Conservation (phyloP, 2,888 invertebrate genomes). For the Eupeodes luniger region DNA sequence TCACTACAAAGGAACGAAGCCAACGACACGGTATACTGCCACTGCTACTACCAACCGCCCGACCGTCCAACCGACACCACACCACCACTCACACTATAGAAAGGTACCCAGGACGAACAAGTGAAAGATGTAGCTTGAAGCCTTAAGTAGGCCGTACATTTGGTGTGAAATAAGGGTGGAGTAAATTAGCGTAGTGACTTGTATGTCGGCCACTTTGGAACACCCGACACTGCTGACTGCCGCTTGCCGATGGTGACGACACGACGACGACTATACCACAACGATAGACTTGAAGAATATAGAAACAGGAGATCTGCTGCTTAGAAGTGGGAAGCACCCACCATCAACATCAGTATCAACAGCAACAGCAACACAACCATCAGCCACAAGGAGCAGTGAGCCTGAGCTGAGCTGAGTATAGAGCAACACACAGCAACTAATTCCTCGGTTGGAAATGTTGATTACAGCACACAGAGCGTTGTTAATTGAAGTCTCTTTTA, state of each 20-base stretch:
- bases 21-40: slow-evolving; percentile 2
- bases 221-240: slow-evolving; percentile 43
- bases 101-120: slow-evolving; percentile 1
- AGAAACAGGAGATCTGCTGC: slow-evolving; percentile 17
- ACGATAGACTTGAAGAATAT: not conserved
- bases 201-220: slow-evolving; percentile 68
- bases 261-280: not conserved
- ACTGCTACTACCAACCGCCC: not conserved
- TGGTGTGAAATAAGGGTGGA: slow-evolving; percentile 34
- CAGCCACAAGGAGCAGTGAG: not conserved
- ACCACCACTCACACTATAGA: slow-evolving; percentile 1
- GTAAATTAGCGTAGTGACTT: slow-evolving; percentile 74
- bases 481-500: slow-evolving; percentile 71
- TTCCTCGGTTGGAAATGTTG: slow-evolving; percentile 66
- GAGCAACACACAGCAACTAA: slow-evolving; percentile 50
- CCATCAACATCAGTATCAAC: not conserved
- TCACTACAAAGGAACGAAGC: slow-evolving; percentile 53
- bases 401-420: not conserved
- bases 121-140: slow-evolving; percentile 42
- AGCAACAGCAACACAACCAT: not conserved
- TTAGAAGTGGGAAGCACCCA: slow-evolving; percentile 7
- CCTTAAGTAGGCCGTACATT: slow-evolving; percentile 35
- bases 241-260: not conserved
- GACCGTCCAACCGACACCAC: not conserved
- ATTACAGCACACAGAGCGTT: slow-evolving; percentile 68